Evolutionary conservation across 2,888 invertebrate genomes (phyloP).

Genomic region (Perdita meconis): DNA sequence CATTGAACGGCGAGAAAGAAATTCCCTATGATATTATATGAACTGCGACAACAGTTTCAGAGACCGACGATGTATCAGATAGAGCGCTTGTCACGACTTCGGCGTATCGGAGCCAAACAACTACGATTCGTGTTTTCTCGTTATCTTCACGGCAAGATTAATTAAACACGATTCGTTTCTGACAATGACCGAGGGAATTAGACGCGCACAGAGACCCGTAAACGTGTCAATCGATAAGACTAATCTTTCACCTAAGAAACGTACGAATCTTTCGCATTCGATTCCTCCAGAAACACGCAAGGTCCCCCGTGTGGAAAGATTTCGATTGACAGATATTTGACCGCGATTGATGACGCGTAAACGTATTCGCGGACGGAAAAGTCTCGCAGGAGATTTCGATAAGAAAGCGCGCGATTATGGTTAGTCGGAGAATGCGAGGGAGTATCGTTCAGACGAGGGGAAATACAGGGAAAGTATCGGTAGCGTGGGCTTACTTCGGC

Average conservation of each 20-base stretch:
- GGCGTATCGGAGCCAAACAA: conserved; percentile 13
- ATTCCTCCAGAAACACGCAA: conserved; percentile 5
- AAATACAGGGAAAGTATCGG: conserved; percentile 41
- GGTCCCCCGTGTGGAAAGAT: background rate
- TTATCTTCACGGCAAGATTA: conserved; percentile 25
- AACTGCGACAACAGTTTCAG: background rate
- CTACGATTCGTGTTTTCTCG: conserved; percentile 34
- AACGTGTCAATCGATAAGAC: background rate
- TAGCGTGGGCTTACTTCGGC: conserved; percentile 78
- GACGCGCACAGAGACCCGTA: background rate
- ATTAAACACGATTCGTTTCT: conserved; percentile 27
- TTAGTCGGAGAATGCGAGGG: background rate
- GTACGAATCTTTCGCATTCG: background rate
- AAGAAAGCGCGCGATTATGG: background rate
- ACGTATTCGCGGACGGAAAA: background rate
- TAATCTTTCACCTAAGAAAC: background rate
- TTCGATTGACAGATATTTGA: conserved; percentile 44
- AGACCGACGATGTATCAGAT: conserved; percentile 1
- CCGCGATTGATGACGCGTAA: conserved; percentile 23
- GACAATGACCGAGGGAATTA: conserved; percentile 4
- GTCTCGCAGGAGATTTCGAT: background rate
- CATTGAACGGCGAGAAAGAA: background rate
- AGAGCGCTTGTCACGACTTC: conserved; percentile 40
- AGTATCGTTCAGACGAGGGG: background rate
- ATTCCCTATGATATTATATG: background rate